Evolutionary conservation across 2,113 vertebrate species (phyloP).

Genomic region (Atherinomorus stipes): DNA sequence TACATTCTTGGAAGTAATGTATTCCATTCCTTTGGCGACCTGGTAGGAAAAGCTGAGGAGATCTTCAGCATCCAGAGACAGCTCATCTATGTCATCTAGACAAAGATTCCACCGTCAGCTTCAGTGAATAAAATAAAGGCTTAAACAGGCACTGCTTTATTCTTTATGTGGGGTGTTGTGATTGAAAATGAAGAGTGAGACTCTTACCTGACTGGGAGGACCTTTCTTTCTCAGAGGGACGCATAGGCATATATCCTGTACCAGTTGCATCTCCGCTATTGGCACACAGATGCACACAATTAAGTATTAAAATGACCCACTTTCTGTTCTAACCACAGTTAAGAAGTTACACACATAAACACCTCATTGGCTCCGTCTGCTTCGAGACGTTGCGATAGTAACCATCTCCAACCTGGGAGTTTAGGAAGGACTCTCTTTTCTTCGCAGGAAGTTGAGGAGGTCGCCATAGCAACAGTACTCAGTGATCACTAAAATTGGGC

Average conservation of each 20-base stretch:
- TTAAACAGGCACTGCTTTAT: not conserved
- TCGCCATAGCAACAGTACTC: conserved; percentile 99
- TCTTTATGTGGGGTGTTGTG: not conserved
- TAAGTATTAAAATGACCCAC: not conserved
- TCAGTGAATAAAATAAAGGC: not conserved
- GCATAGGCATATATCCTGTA: conserved; percentile 95
- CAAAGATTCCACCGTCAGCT: not conserved
- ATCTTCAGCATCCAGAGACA: conserved; percentile 93
- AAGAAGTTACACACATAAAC: conserved; percentile 13
- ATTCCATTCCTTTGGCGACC: conserved; percentile 98
- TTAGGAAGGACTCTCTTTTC: conserved; percentile 93
- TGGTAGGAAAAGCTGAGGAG: conserved; percentile 97
- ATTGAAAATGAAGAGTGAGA: not conserved
- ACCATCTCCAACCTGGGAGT: conserved; percentile 87
- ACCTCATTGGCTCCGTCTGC: conserved; percentile 71
- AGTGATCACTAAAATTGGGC: conserved; percentile 96
- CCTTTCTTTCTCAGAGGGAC: conserved; percentile 85
- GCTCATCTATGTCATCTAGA: conserved; percentile 86
- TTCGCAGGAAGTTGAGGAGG: conserved; percentile 96
- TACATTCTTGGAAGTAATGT: conserved; percentile 97
- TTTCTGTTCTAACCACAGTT: not conserved
- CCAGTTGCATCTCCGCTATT: conserved; percentile 81
- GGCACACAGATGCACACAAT: conserved; percentile 28
- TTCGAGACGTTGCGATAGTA: conserved; percentile 90
- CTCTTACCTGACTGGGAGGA: conserved; percentile 77